Evolutionary conservation across 1,140 invertebrate species (phyloP), one percentile per base, ranked within the genome.

Genomic region (Wiebesia pumilae): DNA sequence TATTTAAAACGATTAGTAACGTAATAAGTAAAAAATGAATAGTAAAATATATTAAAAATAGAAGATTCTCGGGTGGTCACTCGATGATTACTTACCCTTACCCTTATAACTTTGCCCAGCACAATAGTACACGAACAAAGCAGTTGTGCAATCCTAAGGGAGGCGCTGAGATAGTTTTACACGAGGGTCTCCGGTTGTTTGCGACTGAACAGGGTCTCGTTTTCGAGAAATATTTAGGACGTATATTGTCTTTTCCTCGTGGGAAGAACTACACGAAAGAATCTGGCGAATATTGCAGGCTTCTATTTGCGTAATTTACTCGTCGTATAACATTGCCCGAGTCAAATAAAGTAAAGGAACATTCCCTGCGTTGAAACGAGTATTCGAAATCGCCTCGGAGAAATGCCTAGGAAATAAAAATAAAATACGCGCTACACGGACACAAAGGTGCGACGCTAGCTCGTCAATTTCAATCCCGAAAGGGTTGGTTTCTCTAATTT

Each of bases 151-250:
- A 35, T 69, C 81, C 65, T 51, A 14, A 24, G 81, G 81, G 85
- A 71, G 62, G 43, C 33, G 35, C 47, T 27, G 43, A 83, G 81
- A 83, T 83, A 83, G 73, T 73, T 87, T 78, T 71, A 65, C 65
- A 73, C 75, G 38, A 51, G 77, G 82, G 86, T 47, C 82, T 81
- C 58, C 69, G 77, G 90, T 93, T 91, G 90, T 93, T 93, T 93
- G 93, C 89, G 93, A 93, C 88, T 91, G 89, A 90, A 89, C 89
- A 86, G 92, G 92, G 93, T 91, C 89, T 91, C 90, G 90, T 93
- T 92, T 90, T 90, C 88, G 51, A 79, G 88, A 86, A 84, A 88
- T 89, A 89, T 88, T 87, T 88, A 88, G 88, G 87, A 83, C 43
- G 43, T 80, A 86, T 81, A 81, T 83, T 67, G 82, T 43, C 43